Conservation (phyloP, 2,888 invertebrate species). For the Periphyllus acericola region DNA sequence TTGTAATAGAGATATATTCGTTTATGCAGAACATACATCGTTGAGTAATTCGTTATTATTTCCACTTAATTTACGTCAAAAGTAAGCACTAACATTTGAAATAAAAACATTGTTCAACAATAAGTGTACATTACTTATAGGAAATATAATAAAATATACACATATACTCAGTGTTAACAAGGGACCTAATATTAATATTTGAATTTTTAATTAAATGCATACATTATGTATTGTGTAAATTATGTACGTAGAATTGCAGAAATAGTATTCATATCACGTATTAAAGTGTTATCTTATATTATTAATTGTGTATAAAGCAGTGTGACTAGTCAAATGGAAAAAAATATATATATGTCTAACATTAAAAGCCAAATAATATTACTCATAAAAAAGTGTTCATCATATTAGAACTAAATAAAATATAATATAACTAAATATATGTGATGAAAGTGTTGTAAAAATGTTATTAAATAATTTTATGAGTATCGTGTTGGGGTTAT, state of each 20-base stretch:
- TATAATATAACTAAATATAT: neutral
- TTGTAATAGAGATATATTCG: neutral
- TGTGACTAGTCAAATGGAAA: neutral
- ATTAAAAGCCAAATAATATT: neutral
- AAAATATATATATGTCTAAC: neutral
- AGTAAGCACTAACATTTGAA: neutral
- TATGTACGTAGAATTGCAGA: neutral
- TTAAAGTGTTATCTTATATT: neutral
- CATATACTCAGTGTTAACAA: conserved; percentile 27
- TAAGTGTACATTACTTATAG: neutral
- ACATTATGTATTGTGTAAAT: neutral
- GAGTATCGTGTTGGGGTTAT: too few species aligned
- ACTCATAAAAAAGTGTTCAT: neutral
- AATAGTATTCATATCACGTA: neutral
- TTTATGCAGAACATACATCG: neutral
- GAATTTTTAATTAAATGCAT: neutral
- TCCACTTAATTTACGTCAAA: neutral
- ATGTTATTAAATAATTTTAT: neutral
- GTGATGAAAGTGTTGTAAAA: neutral
- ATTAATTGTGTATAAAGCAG: neutral
- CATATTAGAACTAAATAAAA: neutral
- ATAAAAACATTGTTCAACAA: neutral
- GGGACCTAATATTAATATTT: conserved; percentile 7
- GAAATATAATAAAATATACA: neutral
- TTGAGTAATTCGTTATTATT: neutral